Evolutionary conservation across 2,113 vertebrate species (phyloP).

Genomic region (Meriones unguiculatus): DNA sequence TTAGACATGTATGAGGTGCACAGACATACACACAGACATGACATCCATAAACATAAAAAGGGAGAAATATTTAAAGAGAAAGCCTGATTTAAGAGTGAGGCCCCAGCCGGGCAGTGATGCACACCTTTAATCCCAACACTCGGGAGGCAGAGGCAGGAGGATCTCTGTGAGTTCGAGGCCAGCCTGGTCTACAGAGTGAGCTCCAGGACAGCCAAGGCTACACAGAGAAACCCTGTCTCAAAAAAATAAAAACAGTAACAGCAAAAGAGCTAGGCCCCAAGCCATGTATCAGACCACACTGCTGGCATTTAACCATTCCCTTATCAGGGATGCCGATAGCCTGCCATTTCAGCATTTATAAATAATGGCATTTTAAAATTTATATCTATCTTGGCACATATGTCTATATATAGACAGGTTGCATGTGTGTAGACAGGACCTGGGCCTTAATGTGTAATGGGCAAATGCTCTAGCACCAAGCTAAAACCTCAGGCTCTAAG

Average conservation of each 20-base stretch:
- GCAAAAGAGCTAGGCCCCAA: not conserved
- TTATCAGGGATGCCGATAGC: not conserved
- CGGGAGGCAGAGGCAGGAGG: too few species aligned
- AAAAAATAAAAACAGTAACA: too few species aligned
- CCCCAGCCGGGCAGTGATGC: too few species aligned
- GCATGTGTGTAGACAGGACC: not conserved
- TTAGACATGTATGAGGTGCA: not conserved
- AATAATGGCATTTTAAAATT: too few species aligned
- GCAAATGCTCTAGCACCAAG: not conserved
- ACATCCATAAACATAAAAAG: not conserved
- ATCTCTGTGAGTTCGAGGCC: too few species aligned
- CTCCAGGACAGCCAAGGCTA: too few species aligned
- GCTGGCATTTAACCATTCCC: not conserved
- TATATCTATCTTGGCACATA: not conserved
- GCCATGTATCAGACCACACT: not conserved
- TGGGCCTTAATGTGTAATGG: not conserved
- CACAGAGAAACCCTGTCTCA: too few species aligned
- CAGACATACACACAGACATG: not conserved
- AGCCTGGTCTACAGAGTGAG: too few species aligned
- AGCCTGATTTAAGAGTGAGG: too few species aligned
- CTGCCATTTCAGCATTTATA: not conserved
- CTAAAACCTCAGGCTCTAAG: not conserved
- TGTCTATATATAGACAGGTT: not conserved
- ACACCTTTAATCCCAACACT: too few species aligned
- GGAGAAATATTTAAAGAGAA: too few species aligned